Evolutionary conservation across 2,113 vertebrate species (phyloP).

Genomic region (Neodon shergylaensis): DNA sequence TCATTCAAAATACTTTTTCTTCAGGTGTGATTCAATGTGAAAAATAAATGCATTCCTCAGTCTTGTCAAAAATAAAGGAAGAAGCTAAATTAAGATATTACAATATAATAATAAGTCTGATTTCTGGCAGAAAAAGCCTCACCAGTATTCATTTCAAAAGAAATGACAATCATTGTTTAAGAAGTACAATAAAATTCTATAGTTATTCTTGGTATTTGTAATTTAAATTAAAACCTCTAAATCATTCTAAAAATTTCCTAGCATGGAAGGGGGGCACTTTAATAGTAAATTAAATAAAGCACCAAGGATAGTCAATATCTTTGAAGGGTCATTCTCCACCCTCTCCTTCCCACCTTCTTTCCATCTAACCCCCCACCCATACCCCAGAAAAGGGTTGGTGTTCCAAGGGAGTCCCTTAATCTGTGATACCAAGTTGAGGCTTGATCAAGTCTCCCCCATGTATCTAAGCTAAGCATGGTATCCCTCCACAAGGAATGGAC

Average conservation of each 20-base stretch:
- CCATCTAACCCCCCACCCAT: no score
- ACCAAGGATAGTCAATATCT: background rate
- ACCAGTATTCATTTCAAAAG: background rate
- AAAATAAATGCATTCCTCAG: background rate
- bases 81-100: background rate
- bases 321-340: no score
- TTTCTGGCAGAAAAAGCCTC: background rate
- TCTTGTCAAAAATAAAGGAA: background rate
- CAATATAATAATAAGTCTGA: background rate
- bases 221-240: background rate
- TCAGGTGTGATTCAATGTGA: background rate
- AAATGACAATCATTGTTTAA: background rate
- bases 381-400: no score
- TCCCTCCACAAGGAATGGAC: no score
- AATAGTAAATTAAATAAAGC: background rate
- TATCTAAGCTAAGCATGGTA: no score
- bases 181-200: background rate
- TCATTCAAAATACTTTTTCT: background rate
- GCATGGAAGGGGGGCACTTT: background rate
- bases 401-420: no score
- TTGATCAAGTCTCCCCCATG: no score
- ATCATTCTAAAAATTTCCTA: background rate
- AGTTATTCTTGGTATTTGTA: background rate
- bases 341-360: no score
- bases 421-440: no score